Percentiles rank a stretch among this genome's conserved stretches.
Conservation (phyloP, 2,888 invertebrate species). For the Hypomecis punctinalis region DNA sequence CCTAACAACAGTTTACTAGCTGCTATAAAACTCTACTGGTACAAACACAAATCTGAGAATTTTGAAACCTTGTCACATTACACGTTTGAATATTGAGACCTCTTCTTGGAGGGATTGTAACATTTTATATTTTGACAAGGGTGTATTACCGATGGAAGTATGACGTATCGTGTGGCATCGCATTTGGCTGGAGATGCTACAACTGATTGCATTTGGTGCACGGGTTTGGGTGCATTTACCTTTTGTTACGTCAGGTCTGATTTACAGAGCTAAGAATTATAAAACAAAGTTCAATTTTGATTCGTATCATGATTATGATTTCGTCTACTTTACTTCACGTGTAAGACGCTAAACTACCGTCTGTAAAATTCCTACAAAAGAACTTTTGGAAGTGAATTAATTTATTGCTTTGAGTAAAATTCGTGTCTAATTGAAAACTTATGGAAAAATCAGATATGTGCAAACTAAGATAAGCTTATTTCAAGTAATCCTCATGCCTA, state of each 20-base stretch:
- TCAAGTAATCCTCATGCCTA: too few relatives aligned
- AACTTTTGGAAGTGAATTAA: too few relatives aligned
- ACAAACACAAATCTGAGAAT: conserved; percentile 3
- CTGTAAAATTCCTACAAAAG: too few relatives aligned
- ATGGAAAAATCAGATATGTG: too few relatives aligned
- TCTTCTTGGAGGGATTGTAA: background rate
- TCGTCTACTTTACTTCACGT: too few relatives aligned
- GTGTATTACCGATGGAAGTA: background rate
- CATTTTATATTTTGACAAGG: conserved; percentile 9
- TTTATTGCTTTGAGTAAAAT: too few relatives aligned
- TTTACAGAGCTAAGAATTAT: conserved; percentile 13
- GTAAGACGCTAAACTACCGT: too few relatives aligned
- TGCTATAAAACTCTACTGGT: conserved; percentile 20
- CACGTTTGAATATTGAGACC: background rate
- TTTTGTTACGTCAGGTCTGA: conserved; percentile 26
- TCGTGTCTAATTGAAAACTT: too few relatives aligned
- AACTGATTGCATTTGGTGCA: conserved; percentile 27
- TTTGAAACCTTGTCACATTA: conserved; percentile 11
- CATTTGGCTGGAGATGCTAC: conserved; percentile 33
- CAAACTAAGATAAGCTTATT: too few relatives aligned
- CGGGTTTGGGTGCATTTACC: conserved; percentile 40
- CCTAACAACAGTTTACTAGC: conserved; percentile 29
- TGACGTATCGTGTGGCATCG: conserved; percentile 32
- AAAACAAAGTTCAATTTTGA: background rate
- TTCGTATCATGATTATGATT: too few relatives aligned